phyloP scores from a whole-genome alignment of 2,113 vertebrate genomes.

The Martes martes region DNA sequence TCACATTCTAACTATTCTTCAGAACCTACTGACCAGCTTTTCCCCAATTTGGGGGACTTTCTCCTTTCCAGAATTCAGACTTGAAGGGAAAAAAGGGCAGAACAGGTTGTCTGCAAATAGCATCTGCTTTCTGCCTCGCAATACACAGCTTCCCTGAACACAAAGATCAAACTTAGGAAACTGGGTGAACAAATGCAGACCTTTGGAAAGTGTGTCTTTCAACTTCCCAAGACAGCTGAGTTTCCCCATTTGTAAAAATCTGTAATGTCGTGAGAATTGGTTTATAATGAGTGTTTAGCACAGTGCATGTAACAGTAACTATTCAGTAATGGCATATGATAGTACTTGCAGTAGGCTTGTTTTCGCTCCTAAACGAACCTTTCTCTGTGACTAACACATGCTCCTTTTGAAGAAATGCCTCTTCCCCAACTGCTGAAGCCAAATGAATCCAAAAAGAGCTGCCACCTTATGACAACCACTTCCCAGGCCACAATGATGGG shows the following conservation, averaged over 20 bases:
- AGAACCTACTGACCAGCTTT: background rate
- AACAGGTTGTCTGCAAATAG: background rate
- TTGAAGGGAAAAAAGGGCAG: background rate
- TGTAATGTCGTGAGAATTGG: background rate
- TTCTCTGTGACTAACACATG: background rate
- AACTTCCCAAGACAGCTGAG: background rate
- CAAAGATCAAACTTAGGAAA: background rate
- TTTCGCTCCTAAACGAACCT: background rate
- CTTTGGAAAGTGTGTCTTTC: background rate
- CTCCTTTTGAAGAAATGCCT: background rate
- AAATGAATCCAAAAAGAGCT: background rate
- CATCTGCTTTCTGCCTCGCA: background rate
- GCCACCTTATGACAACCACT: background rate
- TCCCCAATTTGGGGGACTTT: background rate
- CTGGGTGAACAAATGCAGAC: background rate
- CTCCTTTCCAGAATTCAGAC: background rate
- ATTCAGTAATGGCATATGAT: no score
- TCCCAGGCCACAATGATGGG: background rate
- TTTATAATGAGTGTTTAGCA: background rate
- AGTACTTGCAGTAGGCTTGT: background rate
- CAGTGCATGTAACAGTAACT: background rate
- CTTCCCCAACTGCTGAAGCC: background rate
- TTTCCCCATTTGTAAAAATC: background rate
- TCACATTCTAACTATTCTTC: background rate
- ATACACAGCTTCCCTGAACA: background rate